Percentiles rank a stretch among this genome's conserved stretches.
phyloP scores from a whole-genome alignment of 2,888 invertebrate species.

The Hartigia nigra region DNA sequence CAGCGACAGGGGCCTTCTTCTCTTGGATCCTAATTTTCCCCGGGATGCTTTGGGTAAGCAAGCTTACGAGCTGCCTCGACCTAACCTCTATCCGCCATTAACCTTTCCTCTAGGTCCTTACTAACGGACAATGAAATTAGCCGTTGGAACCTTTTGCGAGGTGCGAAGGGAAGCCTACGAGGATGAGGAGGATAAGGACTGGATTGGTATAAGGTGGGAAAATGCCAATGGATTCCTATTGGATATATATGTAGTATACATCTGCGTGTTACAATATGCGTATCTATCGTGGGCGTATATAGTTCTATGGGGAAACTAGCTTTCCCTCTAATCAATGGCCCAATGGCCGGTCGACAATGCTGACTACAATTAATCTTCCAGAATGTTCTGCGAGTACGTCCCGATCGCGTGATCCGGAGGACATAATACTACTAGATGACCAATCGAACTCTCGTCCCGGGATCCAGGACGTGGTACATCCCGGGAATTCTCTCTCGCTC shows the following conservation, averaged over 20 bases:
- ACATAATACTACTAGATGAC: neutral
- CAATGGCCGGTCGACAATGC: neutral
- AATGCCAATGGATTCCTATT: neutral
- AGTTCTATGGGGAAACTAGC: neutral
- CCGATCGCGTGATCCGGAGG: neutral
- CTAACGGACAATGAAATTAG: neutral
- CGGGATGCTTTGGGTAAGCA: neutral
- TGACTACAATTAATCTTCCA: neutral
- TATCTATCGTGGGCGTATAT: neutral
- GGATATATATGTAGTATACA: neutral
- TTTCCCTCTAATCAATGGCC: neutral
- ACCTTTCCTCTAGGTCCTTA: neutral
- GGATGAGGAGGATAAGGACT: neutral
- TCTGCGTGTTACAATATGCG: neutral
- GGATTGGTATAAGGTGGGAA: neutral
- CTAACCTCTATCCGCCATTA: neutral
- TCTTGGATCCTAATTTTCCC: neutral
- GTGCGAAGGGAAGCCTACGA: neutral
- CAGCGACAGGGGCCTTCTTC: neutral
- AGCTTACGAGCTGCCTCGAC: neutral
- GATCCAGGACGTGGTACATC: neutral
- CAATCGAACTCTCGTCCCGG: neutral
- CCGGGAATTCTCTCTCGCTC: neutral
- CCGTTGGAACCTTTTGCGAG: neutral
- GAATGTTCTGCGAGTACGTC: neutral